A percentile compares a stretch with the other conserved stretches of the same genome.
phyloP scores from a whole-genome alignment of 2,797 vertebrate species.

The Platalea minor region DNA sequence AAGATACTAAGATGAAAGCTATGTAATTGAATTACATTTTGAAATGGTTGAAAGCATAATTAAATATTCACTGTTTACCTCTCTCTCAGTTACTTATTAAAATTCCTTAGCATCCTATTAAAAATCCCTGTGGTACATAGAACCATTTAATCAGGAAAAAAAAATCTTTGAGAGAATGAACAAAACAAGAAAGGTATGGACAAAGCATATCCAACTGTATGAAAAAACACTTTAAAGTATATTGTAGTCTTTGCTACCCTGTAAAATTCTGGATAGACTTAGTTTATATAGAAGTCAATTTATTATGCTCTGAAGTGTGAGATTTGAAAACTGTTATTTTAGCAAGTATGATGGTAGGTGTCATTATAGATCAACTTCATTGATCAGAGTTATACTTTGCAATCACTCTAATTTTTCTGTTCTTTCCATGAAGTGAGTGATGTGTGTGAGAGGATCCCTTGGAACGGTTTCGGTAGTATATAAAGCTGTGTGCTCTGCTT shows the following conservation, averaged over 20 bases:
- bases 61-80: not conserved
- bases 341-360: not conserved
- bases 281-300: not conserved
- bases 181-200: not conserved
- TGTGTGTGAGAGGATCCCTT: not conserved
- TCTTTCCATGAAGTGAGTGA: not conserved
- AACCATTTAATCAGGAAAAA: not conserved
- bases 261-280: not conserved
- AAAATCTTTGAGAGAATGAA: not conserved
- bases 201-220: not conserved
- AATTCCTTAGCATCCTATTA: not conserved
- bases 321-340: not conserved
- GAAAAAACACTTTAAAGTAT: not conserved
- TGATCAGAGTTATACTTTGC: not conserved
- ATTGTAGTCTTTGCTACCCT: not conserved
- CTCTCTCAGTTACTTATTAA: not conserved
- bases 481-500: not conserved
- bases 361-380: not conserved
- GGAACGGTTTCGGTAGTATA: not conserved
- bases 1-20: not conserved
- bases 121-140: not conserved
- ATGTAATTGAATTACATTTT: not conserved
- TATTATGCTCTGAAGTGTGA: not conserved
- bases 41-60: not conserved
- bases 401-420: not conserved